phyloP scores from a whole-genome alignment of 2,113 vertebrate genomes.

The Mohoua ochrocephala region DNA sequence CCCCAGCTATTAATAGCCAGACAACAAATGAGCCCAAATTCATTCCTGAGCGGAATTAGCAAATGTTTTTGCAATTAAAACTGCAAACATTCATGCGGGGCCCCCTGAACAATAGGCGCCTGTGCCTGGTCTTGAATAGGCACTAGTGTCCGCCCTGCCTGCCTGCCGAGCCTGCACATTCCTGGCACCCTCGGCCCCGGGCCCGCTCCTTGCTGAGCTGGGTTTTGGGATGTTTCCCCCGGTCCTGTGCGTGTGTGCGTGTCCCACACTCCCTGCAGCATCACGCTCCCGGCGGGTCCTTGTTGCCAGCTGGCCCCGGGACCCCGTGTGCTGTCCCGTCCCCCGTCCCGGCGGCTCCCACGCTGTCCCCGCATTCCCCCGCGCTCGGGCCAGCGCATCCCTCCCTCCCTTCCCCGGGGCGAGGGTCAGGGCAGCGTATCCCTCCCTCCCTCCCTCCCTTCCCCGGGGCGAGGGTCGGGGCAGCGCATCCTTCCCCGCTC shows the following conservation, averaged over 20 bases:
- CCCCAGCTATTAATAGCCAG: conserved; percentile 61
- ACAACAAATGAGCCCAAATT: conserved; percentile 52
- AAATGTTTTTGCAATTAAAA: conserved; percentile 74
- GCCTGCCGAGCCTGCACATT: conserved; percentile 66
- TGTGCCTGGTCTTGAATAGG: conserved; percentile 73
- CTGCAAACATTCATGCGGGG: conserved; percentile 65
- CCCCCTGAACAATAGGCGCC: conserved; percentile 70
- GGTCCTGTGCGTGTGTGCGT: neutral
- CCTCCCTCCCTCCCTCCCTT: too few relatives aligned
- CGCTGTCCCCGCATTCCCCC: neutral
- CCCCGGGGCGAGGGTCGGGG: too few relatives aligned
- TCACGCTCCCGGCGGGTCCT: neutral
- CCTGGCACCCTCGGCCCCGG: conserved; percentile 66
- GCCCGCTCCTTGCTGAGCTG: conserved; percentile 20
- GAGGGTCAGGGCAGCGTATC: neutral
- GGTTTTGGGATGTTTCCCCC: neutral
- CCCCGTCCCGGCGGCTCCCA: neutral
- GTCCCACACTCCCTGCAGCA: neutral
- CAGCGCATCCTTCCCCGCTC: too few relatives aligned
- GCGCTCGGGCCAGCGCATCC: neutral
- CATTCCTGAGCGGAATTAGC: conserved; percentile 63
- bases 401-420: neutral
- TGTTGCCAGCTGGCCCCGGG: neutral
- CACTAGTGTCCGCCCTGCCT: conserved; percentile 59
- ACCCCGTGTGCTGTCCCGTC: neutral